These are phyloP conservation scores for Hemibagrus wyckioides DNA, from an alignment of 2,113 vertebrate genomes.

Conservation along the genomic window DNA sequence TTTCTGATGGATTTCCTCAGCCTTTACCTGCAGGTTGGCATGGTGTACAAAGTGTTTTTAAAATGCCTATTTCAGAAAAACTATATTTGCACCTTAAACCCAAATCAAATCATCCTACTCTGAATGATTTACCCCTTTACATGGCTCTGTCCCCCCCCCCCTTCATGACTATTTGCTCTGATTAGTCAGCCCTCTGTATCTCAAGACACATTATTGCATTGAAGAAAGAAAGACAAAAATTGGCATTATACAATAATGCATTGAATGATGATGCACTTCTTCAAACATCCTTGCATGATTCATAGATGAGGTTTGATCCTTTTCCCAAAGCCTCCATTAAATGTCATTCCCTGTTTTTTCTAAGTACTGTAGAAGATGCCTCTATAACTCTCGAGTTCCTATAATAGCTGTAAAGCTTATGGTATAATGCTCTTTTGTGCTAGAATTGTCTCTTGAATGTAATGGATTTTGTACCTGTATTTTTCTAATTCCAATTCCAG, in stretches of 20 bases:
- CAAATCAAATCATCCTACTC: slow-evolving; percentile 68
- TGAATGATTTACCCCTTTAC: slow-evolving; percentile 23
- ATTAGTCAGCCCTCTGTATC: slow-evolving; percentile 22
- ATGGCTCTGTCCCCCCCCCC: slow-evolving; percentile 51
- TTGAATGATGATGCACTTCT: slow-evolving; percentile 59
- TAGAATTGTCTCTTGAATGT: slow-evolving; percentile 84
- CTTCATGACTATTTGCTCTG: slow-evolving; percentile 38
- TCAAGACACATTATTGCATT: slow-evolving; percentile 19
- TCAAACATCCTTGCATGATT: slow-evolving; percentile 59
- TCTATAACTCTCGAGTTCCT: slow-evolving; percentile 76
- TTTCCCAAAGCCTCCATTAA: slow-evolving; percentile 63
- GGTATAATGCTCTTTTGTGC: slow-evolving; percentile 75
- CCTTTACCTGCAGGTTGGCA: slow-evolving; percentile 65
- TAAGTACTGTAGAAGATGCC: slow-evolving; percentile 73
- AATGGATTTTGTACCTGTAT: slow-evolving; percentile 84
- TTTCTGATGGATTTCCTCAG: slow-evolving; percentile 69
- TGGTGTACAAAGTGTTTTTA: slow-evolving; percentile 67
- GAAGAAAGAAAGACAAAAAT: slow-evolving; percentile 13
- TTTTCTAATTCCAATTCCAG: slow-evolving; percentile 78
- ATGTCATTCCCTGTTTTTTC: slow-evolving; percentile 65
- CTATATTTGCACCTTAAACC: slow-evolving; percentile 79
- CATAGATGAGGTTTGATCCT: slow-evolving; percentile 59
- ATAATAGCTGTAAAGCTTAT: slow-evolving; percentile 76
- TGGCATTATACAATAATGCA: slow-evolving; percentile 60
- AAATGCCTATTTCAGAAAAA: slow-evolving; percentile 72